Base-by-base conservation (phyloP, 2,797 vertebrate species). In the Peromyscus attwateri region DNA sequence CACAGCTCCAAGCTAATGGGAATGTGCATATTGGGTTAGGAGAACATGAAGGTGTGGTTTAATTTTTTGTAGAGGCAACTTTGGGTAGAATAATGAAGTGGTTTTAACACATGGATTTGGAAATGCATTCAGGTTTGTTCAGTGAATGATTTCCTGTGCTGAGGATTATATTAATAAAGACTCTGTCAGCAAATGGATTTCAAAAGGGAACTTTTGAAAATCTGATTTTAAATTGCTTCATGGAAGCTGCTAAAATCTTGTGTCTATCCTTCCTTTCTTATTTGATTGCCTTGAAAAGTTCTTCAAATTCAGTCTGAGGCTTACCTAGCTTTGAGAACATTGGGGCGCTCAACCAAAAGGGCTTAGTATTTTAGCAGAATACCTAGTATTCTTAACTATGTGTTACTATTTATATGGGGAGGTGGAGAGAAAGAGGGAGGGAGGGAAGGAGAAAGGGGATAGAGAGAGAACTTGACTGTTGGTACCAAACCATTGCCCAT, bases 91-190 rank as follows among this genome's bases (percentile, higher is more conserved):
- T 95, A 90, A 95, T 90, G 89, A 90, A 93, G 89, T 19, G 1
- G 11, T 68, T 89, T 96, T 96, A 95, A 85, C 34, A 46, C 57
- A 76, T 31, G 9, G 76, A 85, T 94, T 97, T 95, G 83, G 89
- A 96, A 95, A 93, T 93, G 66, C 49, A 92, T 95, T 95, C 81
- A 70, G 83, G 49, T 94, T 96, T 97, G 68, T 94, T 96, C 87
- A 76, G 57, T 87, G 84, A 96, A 89, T 46, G n/a, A 82, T 94
- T 95, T 96, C 43, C 92, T 96, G 71, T 89, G 76, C 90, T 71
- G 40, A 89, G 87, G 87, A 62, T 60, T 87, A 23, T 92, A 55
- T 96, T 97, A 95, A 97, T 95, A 92, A 97, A 95, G 75, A 96
- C 13, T 90, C 40, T 77, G 80, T 87, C 60, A 91, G 92, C 92